Percentiles rank a stretch among this genome's conserved stretches.
Evolutionary conservation across 2,113 vertebrate genomes (phyloP).

Genomic region (Hipposideros armiger): DNA sequence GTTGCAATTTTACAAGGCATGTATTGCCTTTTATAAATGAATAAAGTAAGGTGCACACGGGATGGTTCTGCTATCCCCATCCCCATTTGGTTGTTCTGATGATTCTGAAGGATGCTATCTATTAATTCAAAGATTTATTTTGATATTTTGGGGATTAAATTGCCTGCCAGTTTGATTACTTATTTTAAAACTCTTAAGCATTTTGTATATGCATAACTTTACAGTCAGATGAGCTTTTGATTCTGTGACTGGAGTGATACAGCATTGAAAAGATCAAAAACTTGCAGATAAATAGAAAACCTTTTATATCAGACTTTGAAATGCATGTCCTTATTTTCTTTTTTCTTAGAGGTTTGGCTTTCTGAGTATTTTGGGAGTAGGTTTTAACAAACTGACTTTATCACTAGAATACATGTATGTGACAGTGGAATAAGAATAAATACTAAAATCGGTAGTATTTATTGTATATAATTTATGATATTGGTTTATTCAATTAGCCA

Average conservation of each 20-base stretch:
- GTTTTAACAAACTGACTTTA: conserved; percentile 8
- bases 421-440: not conserved
- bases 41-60: not conserved
- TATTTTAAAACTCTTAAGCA: conserved; percentile 18
- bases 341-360: not conserved
- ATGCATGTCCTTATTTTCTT: not conserved
- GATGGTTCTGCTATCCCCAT: not conserved
- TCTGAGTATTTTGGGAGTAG: conserved; percentile 22
- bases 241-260: not conserved
- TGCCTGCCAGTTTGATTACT: not conserved
- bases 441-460: not conserved
- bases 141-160: not conserved
- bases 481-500: not conserved
- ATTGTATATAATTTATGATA: not conserved
- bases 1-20: not conserved
- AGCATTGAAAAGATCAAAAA: not conserved
- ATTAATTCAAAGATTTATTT: not conserved
- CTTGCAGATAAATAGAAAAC: conserved; percentile 14
- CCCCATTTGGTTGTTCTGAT: not conserved
- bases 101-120: not conserved
- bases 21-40: not conserved
- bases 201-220: not conserved
- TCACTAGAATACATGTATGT: not conserved
- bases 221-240: not conserved
- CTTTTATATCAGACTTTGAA: not conserved